phyloP scores from a whole-genome alignment of 2,797 vertebrate genomes.

The Dryobates pubescens region DNA sequence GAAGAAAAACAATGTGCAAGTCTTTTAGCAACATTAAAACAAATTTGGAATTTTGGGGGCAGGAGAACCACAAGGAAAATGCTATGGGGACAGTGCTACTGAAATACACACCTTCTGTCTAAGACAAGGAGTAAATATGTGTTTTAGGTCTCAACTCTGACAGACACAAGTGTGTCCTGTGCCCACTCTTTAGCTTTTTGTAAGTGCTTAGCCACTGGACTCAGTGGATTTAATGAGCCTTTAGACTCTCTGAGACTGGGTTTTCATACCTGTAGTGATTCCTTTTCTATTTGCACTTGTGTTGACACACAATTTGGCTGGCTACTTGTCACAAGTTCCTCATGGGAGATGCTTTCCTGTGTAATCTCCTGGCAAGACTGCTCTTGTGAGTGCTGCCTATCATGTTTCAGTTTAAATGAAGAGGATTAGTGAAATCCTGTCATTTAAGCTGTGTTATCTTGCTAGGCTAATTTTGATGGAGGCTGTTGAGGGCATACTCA shows the following conservation, averaged over 20 bases:
- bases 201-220: not conserved
- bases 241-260: not conserved
- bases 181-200: not conserved
- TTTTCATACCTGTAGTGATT: not conserved
- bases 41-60: not conserved
- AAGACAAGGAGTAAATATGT: not conserved
- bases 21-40: not conserved
- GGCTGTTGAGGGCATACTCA: not conserved
- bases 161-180: not conserved
- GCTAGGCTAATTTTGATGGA: not conserved
- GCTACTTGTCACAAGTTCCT: not conserved
- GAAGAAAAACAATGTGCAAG: not conserved
- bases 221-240: not conserved
- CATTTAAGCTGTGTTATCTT: not conserved
- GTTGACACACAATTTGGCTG: not conserved
- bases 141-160: not conserved
- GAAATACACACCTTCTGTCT: not conserved
- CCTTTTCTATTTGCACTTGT: not conserved
- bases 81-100: not conserved
- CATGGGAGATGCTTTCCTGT: not conserved
- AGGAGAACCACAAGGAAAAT: not conserved
- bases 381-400: not conserved
- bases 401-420: not conserved
- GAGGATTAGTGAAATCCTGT: not conserved
- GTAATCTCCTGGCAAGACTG: not conserved